Percentiles rank a stretch among this genome's conserved stretches.
Evolutionary conservation across 2,113 vertebrate genomes (phyloP).

Genomic region (Phrynosoma blainvillii): DNA sequence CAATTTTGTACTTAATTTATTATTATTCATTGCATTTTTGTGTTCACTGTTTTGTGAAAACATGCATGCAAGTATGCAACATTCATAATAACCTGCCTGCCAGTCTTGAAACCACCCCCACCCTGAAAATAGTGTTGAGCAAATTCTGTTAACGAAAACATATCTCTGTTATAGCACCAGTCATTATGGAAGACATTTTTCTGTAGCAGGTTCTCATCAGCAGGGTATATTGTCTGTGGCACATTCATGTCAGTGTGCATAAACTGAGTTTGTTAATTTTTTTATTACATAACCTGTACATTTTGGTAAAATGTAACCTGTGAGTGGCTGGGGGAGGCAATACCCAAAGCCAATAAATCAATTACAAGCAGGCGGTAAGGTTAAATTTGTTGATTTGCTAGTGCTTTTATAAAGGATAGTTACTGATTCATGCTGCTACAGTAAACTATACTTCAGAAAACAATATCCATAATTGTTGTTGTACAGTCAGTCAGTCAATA

Average conservation of each 20-base stretch:
- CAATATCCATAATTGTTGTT: no score
- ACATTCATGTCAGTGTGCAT: no score
- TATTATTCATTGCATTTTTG: no score
- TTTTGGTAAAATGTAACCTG: slow-evolving; percentile 48
- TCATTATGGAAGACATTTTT: slow-evolving; percentile 6
- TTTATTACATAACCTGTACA: no score
- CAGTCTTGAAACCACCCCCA: no score
- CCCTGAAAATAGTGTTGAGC: no score
- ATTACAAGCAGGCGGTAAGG: slow-evolving; percentile 1
- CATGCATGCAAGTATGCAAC: no score
- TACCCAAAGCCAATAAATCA: slow-evolving; percentile 18
- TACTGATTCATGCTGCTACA: neutral
- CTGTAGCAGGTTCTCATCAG: slow-evolving; percentile 7
- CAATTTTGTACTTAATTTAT: no score
- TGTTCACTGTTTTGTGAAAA: no score
- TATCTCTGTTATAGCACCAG: neutral
- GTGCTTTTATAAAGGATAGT: neutral
- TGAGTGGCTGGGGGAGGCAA: slow-evolving; percentile 21
- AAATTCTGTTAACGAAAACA: slow-evolving; percentile 13
- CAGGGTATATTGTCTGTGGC: neutral
- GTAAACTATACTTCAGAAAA: slow-evolving; percentile 1
- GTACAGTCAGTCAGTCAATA: no score
- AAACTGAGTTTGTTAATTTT: neutral
- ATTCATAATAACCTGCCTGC: no score
- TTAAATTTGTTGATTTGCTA: slow-evolving; percentile 32